Base-by-base conservation (phyloP, 1,140 invertebrate species). In the Caenorhabditis brenneri region DNA sequence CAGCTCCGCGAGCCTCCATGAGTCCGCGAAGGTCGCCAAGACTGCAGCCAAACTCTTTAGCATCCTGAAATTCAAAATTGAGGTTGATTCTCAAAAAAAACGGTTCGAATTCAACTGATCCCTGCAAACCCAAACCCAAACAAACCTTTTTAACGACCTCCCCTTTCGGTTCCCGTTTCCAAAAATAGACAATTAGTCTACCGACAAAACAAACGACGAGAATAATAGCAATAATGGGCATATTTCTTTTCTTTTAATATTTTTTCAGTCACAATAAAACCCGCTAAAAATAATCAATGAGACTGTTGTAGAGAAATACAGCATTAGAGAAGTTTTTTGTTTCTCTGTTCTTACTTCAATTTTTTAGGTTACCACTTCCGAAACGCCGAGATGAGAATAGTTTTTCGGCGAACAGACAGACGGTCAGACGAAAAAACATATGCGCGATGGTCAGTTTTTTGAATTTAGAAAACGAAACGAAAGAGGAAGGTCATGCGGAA, bases 21-120 rank as follows among this genome's bases (percentile, higher is more conserved):
- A 99, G 94, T 92, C 97, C 95, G 87, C 96, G 95, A 89, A 99
- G 94, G 92, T 98, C 95, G 92, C 95, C 95, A 88, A 97, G 93
- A 89, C 94, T 93, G 60, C 79, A 81, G 29, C 84, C 84, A 51
- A 83, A 83, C 39, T 79, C 65, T 46, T 79, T 79, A 36, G 69
- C 60, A 74, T 55, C 82, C 82, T 83, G 82, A 39, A 83, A 83
- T n/a, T n/a, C n/a, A 55, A 0, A 51, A 51, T 19, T 16, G 15
- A 51, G 12, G 24, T 10, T 10, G 10, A 12, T 55, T 27, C n/a
- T n/a, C n/a, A n/a, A n/a, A n/a, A n/a, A n/a, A n/a, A n/a, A n/a
- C n/a, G n/a, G n/a, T n/a, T n/a, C n/a, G n/a, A n/a, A n/a, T n/a
- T n/a, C n/a, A n/a, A n/a, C n/a, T n/a, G n/a, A n/a, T n/a, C n/a